Conservation (phyloP, 2,113 vertebrate species). For the Dicerorhinus sumatrensis region DNA sequence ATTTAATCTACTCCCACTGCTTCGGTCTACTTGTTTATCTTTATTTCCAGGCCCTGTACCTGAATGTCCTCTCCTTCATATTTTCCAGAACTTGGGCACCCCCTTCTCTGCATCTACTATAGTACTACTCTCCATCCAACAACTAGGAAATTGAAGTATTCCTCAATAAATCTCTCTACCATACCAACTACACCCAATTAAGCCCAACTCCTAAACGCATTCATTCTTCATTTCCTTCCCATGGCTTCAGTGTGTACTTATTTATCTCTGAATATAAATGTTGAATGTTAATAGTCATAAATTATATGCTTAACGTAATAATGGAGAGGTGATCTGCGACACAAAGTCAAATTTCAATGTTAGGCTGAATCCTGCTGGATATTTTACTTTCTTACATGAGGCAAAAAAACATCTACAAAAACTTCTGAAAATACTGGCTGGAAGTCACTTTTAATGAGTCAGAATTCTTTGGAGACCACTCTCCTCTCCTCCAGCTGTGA, state of each 20-base stretch:
- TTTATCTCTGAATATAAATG: constrained; percentile 2
- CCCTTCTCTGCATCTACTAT: not conserved
- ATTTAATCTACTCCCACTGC: not conserved
- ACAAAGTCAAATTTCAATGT: not conserved
- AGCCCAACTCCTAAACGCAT: not conserved
- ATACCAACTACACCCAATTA: not conserved
- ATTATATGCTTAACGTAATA: not conserved
- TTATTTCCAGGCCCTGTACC: not conserved
- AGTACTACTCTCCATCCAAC: not conserved
- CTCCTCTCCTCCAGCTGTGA: not conserved
- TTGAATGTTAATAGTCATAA: not conserved
- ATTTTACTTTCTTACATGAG: not conserved
- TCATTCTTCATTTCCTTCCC: not conserved
- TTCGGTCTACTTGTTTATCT: not conserved
- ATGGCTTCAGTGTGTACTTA: not conserved
- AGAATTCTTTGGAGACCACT: not conserved
- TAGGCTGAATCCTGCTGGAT: not conserved
- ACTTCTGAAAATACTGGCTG: not conserved
- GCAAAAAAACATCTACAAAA: not conserved
- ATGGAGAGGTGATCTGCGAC: not conserved
- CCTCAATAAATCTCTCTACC: not conserved
- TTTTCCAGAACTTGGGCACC: not conserved
- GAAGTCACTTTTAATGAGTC: constrained; percentile 19
- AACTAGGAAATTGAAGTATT: not conserved
- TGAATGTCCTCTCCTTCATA: not conserved